Base-by-base conservation (phyloP, 2,797 vertebrate species). In the Bradypodion pumilum region DNA sequence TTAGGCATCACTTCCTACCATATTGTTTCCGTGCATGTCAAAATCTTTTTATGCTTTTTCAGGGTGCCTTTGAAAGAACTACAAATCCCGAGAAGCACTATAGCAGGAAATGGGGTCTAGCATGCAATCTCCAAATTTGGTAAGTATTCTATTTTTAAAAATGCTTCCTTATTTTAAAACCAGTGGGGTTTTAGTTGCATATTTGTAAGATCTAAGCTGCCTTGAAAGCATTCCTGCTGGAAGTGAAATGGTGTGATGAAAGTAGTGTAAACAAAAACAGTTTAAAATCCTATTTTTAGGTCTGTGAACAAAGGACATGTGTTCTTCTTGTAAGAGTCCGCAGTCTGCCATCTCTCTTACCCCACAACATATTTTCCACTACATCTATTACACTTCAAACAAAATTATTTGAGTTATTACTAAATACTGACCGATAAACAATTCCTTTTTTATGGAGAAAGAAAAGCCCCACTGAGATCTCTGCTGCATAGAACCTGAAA, bases 401-500 rank as follows among this genome's bases (percentile, higher is more conserved):
- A 29, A 80, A 74, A 76, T 10, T 37, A 21, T 25, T 65, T 23
- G 10, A 7, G 19, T 76, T 46, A 40, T 66, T 52, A 86, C 79
- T 52, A 15, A 5, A 74, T 69, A 94, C 95, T 86, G 84, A 99
- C 98, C 98, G 98, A 92, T 99, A 99, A 93, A 99, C 96, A 87
- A 99, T 89, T 83, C 98, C 98, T 95, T 97, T 97, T 93, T 93
- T 95, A 93, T 99, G 98, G 88, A 99, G 96, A 90, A 98, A 99
- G 93, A 99, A 98, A 74, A 99, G 95, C 3, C 98, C 98, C 49
- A 97, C 95, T 89, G 98, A 98, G 85, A 99, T 99, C 96, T 99
- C 98, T 92, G 98, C 98, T 89, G 98, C 98, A 79, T 99, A 99
- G 95, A 99, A 99, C 93, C 98, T 99, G 96, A 69, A 96, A 94